Evolutionary conservation across 53 echinoderm and acorn worm genomes (phyloP).

Genomic region (Paracentrotus lividus): DNA sequence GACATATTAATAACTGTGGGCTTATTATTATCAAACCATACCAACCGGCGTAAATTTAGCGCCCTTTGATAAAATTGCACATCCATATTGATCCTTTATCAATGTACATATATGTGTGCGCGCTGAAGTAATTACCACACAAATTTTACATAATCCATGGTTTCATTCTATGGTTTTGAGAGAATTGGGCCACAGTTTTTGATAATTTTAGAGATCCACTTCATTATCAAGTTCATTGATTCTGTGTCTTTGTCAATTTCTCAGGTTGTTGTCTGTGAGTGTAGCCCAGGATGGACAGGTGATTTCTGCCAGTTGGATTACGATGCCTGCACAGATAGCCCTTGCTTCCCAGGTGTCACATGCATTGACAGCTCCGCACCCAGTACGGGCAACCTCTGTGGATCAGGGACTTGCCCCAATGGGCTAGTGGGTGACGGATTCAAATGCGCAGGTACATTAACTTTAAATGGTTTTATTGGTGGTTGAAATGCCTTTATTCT

Average conservation of each 20-base stretch:
- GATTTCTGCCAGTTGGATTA: conserved; percentile 85
- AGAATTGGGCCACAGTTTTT: too few species aligned
- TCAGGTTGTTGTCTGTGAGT: conserved; percentile 84
- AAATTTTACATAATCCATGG: too few species aligned
- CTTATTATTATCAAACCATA: too few species aligned
- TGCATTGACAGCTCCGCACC: conserved; percentile 83
- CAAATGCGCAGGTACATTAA: conserved; percentile 84
- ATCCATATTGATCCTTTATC: too few species aligned
- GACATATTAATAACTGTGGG: too few species aligned
- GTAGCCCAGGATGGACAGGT: conserved; percentile 77
- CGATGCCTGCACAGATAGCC: conserved; percentile 83
- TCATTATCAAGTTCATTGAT: too few species aligned
- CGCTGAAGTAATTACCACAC: too few species aligned
- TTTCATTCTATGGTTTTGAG: too few species aligned
- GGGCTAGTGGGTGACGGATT: conserved; percentile 88
- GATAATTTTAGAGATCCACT: too few species aligned
- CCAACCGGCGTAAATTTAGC: too few species aligned
- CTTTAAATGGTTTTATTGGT: neutral
- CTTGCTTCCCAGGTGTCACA: conserved; percentile 85
- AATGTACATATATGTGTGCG: too few species aligned
- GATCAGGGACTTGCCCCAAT: conserved; percentile 80
- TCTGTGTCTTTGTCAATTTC: neutral
- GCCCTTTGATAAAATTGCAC: too few species aligned
- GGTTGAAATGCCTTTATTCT: neutral
- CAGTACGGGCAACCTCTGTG: conserved; percentile 73